A percentile compares a stretch with the other conserved stretches of the same genome.
These are phyloP conservation scores for Drosophila affinis DNA, from an alignment of 2,888 invertebrate species.

Conservation along the genomic window DNA sequence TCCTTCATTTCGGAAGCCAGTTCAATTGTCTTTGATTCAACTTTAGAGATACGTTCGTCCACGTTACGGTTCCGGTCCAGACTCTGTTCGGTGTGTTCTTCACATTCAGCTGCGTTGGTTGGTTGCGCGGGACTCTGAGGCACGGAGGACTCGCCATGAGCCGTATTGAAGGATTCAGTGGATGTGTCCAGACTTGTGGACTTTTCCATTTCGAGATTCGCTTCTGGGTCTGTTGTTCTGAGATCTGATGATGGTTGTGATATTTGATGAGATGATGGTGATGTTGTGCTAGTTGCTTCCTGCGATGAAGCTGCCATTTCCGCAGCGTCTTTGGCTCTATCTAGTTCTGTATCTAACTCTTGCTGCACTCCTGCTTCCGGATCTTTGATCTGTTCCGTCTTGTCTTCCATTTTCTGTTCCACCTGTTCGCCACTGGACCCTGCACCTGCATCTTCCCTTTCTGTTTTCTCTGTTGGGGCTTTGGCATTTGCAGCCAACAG, in stretches of 20 bases:
- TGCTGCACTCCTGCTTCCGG: background rate
- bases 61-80: background rate
- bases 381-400: background rate
- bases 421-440: background rate
- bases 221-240: constrained; percentile 6
- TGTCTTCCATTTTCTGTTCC: background rate
- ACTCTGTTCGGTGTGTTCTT: background rate
- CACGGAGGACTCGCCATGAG: background rate
- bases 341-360: constrained; percentile 13
- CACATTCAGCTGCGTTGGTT: background rate
- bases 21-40: background rate
- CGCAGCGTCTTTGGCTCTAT: constrained; percentile 28
- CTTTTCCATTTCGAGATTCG: background rate
- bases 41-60: background rate
- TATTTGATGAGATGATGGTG: background rate
- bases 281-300: constrained; percentile 4
- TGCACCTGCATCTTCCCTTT: background rate
- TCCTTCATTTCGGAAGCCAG: background rate
- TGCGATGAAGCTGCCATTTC: constrained; percentile 1
- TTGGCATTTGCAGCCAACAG: background rate
- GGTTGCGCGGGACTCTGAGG: background rate
- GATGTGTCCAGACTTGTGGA: background rate
- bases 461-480: background rate
- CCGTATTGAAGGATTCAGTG: constrained; percentile 11
- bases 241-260: constrained; percentile 13